Conservation (phyloP, 1,140 invertebrate genomes). For the Drosophila pseudoobscura region DNA sequence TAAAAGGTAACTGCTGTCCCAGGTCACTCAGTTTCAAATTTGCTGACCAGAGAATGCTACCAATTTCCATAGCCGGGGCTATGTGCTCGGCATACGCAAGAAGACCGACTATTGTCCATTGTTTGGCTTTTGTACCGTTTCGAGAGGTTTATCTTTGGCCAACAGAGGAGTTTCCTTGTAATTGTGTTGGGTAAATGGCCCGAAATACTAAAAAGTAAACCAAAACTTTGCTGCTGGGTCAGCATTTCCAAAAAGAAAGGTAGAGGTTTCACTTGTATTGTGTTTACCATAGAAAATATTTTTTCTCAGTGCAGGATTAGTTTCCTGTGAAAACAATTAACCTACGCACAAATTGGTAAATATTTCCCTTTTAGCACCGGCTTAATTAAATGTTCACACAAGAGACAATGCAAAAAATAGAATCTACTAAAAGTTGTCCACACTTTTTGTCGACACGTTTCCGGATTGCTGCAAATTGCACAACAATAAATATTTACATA, state of each 20-base stretch:
- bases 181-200: constrained; percentile 47
- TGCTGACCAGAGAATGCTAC: constrained; percentile 54
- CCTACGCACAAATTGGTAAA: constrained; percentile 62
- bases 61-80: constrained; percentile 31
- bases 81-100: neutral
- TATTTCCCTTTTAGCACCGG: constrained; percentile 31
- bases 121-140: constrained; percentile 56
- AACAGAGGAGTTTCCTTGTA: constrained; percentile 34
- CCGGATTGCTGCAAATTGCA: constrained; percentile 38
- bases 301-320: constrained; percentile 27
- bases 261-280: neutral
- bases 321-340: constrained; percentile 51
- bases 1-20: constrained; percentile 7
- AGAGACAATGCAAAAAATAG: constrained; percentile 12
- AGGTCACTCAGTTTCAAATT: constrained; percentile 46
- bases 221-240: constrained; percentile 34
- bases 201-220: constrained; percentile 35
- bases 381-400: constrained; percentile 61
- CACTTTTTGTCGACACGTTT: constrained; percentile 18
- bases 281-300: no score
- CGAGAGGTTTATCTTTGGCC: constrained; percentile 48
- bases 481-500: constrained; percentile 79
- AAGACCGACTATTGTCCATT: constrained; percentile 43
- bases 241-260: constrained; percentile 23
- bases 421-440: neutral